These are phyloP conservation scores for Aramus guarauna DNA, from an alignment of 2,113 vertebrate species.

Conservation along the genomic window DNA sequence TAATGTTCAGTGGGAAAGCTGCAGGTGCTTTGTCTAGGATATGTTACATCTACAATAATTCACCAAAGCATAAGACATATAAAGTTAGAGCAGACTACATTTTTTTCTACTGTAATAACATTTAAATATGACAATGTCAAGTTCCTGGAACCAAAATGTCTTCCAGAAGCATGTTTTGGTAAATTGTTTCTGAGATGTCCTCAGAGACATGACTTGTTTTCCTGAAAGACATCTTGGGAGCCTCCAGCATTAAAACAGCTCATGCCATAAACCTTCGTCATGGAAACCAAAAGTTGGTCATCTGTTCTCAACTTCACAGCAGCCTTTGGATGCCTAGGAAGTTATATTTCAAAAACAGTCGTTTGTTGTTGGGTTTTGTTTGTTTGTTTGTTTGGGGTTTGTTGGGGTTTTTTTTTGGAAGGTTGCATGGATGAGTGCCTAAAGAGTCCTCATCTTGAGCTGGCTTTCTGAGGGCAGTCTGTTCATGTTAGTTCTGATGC, in stretches of 20 bases:
- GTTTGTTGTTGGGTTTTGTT: no score
- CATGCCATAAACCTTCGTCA: background rate
- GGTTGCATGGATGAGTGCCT: background rate
- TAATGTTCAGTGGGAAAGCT: background rate
- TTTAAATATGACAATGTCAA: background rate
- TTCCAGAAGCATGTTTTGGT: background rate
- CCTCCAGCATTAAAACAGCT: background rate
- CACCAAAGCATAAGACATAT: background rate
- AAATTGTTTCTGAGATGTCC: background rate
- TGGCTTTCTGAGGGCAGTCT: background rate
- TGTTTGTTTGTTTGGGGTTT: no score
- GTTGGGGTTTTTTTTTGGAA: background rate
- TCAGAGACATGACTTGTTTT: background rate
- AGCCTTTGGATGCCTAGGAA: background rate
- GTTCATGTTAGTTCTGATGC: background rate
- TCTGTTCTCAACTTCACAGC: background rate
- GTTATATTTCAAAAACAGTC: background rate
- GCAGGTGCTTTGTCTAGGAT: background rate
- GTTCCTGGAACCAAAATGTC: background rate
- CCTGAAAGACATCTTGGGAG: background rate
- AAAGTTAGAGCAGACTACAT: background rate
- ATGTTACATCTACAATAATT: background rate
- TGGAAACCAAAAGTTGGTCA: background rate
- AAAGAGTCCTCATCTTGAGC: background rate
- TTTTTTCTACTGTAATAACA: background rate